Percentiles rank a stretch among this genome's conserved stretches.
These are phyloP conservation scores for Pentamera pediparva DNA, from an alignment of 53 echinoderm and acorn worm species.

Conservation along the genomic window DNA sequence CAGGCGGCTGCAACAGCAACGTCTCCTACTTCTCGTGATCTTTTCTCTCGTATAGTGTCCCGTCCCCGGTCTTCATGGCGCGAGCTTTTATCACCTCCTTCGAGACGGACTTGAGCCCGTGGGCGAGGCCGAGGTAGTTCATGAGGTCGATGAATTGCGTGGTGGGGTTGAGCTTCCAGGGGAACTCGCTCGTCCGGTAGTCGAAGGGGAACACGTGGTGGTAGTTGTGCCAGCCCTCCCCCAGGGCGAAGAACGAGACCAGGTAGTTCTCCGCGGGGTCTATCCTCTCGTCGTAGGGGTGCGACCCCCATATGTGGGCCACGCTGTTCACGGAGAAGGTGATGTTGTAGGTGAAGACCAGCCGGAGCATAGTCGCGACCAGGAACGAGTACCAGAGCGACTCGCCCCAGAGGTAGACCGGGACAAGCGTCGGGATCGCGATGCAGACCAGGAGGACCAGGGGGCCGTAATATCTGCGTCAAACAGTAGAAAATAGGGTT, in stretches of 20 bases:
- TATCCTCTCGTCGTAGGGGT: slow-evolving; percentile 19
- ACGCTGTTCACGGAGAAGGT: slow-evolving; percentile 32
- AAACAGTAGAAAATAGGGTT: not conserved
- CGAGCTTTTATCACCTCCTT: slow-evolving; percentile 19
- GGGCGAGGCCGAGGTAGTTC: slow-evolving; percentile 19
- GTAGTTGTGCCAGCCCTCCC: slow-evolving; percentile 45
- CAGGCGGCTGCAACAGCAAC: too few relatives aligned
- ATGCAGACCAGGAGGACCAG: slow-evolving; percentile 44
- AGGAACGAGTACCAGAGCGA: slow-evolving; percentile 50
- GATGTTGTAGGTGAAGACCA: slow-evolving; percentile 17
- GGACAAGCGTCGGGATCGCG: slow-evolving; percentile 43
- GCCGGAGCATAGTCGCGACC: slow-evolving; percentile 50
- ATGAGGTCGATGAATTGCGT: slow-evolving; percentile 28
- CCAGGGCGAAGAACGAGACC: slow-evolving; percentile 26
- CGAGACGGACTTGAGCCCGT: slow-evolving; percentile 15
- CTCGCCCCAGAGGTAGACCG: slow-evolving; percentile 63
- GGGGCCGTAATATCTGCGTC: slow-evolving; percentile 52
- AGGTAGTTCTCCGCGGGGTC: slow-evolving; percentile 13
- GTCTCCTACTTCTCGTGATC: too few relatives aligned
- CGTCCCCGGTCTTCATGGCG: slow-evolving; percentile 19
- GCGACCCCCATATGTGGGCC: slow-evolving; percentile 28
- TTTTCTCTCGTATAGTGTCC: not conserved
- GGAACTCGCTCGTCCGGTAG: slow-evolving; percentile 33
- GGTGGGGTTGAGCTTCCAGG: slow-evolving; percentile 29
- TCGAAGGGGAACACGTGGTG: slow-evolving; percentile 44